Evolutionary conservation across 2,888 invertebrate genomes (phyloP).

Genomic region (Lamellibrachia satsuma): DNA sequence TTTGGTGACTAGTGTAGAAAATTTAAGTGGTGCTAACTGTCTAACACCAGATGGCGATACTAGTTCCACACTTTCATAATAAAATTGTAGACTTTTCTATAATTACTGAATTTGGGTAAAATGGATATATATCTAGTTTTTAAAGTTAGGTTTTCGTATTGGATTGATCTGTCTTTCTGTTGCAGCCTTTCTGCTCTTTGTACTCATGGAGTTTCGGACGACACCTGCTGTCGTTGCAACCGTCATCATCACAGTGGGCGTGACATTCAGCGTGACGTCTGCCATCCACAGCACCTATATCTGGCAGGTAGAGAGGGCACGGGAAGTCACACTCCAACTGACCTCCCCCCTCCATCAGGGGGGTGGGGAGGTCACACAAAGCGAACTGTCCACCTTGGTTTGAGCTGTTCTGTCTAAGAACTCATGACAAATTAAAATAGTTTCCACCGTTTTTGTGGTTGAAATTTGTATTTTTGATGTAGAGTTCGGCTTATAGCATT

Average conservation of each 20-base stretch:
- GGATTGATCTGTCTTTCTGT: conserved; percentile 29
- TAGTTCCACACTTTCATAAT: too few species aligned
- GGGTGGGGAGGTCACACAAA: conserved; percentile 22
- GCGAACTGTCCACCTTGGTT: conserved; percentile 41
- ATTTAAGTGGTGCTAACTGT: too few species aligned
- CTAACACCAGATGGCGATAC: too few species aligned
- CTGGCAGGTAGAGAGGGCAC: conserved; percentile 75
- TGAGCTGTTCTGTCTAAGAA: conserved; percentile 23
- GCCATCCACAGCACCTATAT: conserved; percentile 94
- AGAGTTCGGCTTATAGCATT: too few species aligned
- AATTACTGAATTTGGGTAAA: too few species aligned
- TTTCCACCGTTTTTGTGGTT: too few species aligned
- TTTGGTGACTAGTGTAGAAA: too few species aligned
- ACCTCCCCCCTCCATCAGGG: neutral
- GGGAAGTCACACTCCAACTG: conserved; percentile 47
- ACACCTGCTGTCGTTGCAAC: conserved; percentile 91
- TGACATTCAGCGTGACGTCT: conserved; percentile 90
- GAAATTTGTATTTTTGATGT: too few species aligned
- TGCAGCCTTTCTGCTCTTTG: conserved; percentile 88
- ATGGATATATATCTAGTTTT: too few species aligned
- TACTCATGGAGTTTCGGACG: conserved; percentile 90
- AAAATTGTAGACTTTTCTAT: too few species aligned
- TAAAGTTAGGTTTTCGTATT: neutral
- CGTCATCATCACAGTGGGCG: conserved; percentile 88
- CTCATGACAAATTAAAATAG: neutral